phyloP scores from a whole-genome alignment of 64 coral and sea anemone genomes.

The Montipora sp. region DNA sequence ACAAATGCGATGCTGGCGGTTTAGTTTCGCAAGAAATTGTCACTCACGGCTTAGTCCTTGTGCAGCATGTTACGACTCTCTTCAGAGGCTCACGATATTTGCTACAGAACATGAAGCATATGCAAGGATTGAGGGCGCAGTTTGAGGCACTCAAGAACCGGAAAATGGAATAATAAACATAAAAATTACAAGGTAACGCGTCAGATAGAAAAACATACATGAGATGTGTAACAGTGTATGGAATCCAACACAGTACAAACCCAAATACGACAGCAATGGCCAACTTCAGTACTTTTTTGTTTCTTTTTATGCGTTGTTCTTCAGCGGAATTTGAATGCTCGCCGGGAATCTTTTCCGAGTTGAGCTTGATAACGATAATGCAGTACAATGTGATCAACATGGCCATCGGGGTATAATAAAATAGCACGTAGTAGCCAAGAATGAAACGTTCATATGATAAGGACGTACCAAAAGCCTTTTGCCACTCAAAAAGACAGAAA shows the following conservation, averaged over 20 bases:
- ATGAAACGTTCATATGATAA: not conserved
- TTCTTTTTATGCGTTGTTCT: not conserved
- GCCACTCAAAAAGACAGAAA: not conserved
- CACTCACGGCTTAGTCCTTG: too few relatives aligned
- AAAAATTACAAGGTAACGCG: too few relatives aligned
- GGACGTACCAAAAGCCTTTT: not conserved
- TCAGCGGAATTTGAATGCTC: not conserved
- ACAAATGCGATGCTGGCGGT: too few relatives aligned
- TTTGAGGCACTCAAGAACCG: too few relatives aligned
- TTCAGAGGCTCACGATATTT: too few relatives aligned
- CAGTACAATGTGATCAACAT: not conserved
- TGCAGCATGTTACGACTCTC: too few relatives aligned
- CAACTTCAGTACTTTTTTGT: not conserved
- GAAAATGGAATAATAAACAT: too few relatives aligned
- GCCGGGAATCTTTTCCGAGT: not conserved
- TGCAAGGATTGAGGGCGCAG: too few relatives aligned
- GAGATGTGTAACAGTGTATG: not conserved
- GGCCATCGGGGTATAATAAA: not conserved
- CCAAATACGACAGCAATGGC: not conserved
- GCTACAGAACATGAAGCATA: too few relatives aligned
- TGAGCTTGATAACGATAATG: not conserved
- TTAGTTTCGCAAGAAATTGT: too few relatives aligned
- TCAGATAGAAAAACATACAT: too few relatives aligned
- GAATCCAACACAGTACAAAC: not conserved
- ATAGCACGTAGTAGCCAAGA: not conserved